Evolutionary conservation across 2,888 invertebrate genomes (phyloP), one percentile per base, ranked within the genome.

Genomic region (Blera fallax): DNA sequence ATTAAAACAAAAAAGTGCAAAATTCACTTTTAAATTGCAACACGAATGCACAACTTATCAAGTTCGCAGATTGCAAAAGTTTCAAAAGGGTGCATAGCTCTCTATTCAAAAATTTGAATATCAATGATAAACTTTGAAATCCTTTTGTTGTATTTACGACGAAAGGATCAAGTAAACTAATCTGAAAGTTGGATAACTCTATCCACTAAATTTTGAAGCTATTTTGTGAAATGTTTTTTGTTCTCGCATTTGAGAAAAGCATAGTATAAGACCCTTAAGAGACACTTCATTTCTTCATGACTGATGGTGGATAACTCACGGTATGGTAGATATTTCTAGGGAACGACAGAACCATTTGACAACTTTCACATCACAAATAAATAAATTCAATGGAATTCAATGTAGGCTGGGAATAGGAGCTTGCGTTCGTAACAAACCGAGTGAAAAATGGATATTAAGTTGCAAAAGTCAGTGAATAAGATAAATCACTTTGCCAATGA

Each of bases 61-160:
- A 67, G 52, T 67, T 67, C 24, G 14, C 14, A 54, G 67, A 67
- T 67, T 67, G 67, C 18, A 40, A 54, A 67, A 67, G 37, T 67
- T 67, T 67, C 40, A 1, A 10, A 21, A 40, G 21, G 11, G 11
- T 4, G 24, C 21, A 54, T 7, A 27, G 27, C 18, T 34, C 14
- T 67, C 24, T 52, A 37, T n/a, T n/a, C 29, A 10, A 16, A 16
- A 16, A 54, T 54, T 40, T 67, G 27, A 52, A 67, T 54, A 54
- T 67, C 67, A 67, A 65, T 65, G 24, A 11, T 8, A n/a, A 14
- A 48, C 14, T 14, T 32, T 34, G 21, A 14, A 32, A 34, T 50
- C 21, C 21, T 21, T 34, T 21, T 14, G 8, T n/a, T 37, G n/a
- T 37, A n/a, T 0, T 3, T n/a, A 32, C 10, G 3, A 3, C 1